Conservation (phyloP, 2,113 vertebrate genomes). For the Anser brachyrhynchus region DNA sequence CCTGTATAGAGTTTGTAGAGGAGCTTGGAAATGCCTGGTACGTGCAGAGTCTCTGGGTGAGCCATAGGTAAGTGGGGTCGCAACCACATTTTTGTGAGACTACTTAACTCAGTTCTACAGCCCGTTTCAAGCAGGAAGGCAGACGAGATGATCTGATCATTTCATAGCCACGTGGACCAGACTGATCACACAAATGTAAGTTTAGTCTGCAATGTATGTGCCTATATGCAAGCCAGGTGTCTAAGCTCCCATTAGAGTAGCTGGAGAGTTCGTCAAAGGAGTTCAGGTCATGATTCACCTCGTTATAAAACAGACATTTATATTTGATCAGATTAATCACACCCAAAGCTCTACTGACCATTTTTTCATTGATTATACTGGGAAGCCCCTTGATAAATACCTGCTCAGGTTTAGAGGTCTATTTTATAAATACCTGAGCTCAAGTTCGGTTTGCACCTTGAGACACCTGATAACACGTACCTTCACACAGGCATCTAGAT, state of each 20-base stretch:
- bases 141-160: neutral
- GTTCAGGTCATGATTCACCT: neutral
- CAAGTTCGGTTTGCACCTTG: neutral
- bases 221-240: neutral
- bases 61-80: accelerated
- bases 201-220: neutral
- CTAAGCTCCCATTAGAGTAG: neutral
- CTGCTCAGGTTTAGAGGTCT: neutral
- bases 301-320: neutral
- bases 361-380: neutral
- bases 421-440: neutral
- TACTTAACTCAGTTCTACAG: neutral
- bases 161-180: neutral
- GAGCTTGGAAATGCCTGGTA: neutral
- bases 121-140: neutral
- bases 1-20: neutral
- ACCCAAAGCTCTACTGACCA: neutral
- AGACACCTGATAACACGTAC: neutral
- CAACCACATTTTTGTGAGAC: neutral
- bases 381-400: neutral
- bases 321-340: neutral
- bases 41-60: neutral
- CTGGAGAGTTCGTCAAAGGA: neutral
- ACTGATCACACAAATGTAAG: neutral
- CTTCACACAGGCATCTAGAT: neutral